phyloP scores from a whole-genome alignment of 2,797 vertebrate species.

The Epinephelus coioides region DNA sequence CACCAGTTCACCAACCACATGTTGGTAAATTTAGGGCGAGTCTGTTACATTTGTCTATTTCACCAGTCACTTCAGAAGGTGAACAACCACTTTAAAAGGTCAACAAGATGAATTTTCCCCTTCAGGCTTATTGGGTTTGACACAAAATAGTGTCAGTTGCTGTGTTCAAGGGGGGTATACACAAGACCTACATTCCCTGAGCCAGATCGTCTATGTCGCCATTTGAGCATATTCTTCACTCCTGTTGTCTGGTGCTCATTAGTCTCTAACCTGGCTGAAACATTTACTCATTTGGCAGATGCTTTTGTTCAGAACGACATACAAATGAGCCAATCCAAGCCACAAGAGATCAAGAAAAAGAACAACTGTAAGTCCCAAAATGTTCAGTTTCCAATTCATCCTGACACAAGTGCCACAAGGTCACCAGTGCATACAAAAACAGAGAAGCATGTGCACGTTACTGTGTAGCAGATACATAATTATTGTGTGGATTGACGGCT shows the following conservation, averaged over 20 bases:
- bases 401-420: no score
- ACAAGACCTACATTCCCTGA: background rate
- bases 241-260: background rate
- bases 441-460: no score
- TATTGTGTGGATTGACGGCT: no score
- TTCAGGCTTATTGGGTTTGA: background rate
- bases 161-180: background rate
- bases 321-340: background rate
- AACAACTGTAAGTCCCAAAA: no score
- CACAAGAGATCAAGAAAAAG: no score
- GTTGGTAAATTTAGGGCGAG: conserved; percentile 32
- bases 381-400: no score
- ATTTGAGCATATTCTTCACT: background rate
- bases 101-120: background rate
- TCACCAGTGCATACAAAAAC: no score
- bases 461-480: no score
- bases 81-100: background rate
- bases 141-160: background rate
- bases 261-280: background rate
- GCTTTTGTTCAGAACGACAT: no score
- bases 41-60: background rate
- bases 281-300: no score
- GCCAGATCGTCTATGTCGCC: background rate
- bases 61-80: background rate
- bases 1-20: conserved; percentile 23